Evolutionary conservation across 2,888 invertebrate genomes (phyloP), one percentile per base, ranked within the genome.

Genomic region (Loripinus fragilis): DNA sequence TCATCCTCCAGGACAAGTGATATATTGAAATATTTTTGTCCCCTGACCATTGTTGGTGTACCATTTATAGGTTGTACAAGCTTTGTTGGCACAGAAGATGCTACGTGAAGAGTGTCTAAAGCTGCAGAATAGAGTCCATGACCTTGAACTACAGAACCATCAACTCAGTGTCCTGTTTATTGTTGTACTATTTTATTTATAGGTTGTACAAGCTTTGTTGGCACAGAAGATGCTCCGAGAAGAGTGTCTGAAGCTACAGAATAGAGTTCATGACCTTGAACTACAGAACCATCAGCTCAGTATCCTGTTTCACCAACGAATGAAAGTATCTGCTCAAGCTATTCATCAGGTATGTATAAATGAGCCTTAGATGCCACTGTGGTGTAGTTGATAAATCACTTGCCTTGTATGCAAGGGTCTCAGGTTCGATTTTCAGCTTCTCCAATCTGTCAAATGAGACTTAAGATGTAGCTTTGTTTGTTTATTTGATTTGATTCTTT

Each of bases 151-250:
- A 41, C 97, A 97, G 92, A 97, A 97, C 94, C 83, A 81, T 65
- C 91, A 92, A 48, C 94, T 97, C 77, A 96, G 96, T 86, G 95
- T 96, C 12, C 94, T 93, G 84, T 93, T 93, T n/a, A n/a, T n/a
- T n/a, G n/a, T n/a, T n/a, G n/a, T n/a, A n/a, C n/a, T n/a, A n/a
- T n/a, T n/a, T n/a, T 38, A 38, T 38, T 45, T 52, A 0, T 52
- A 83, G 83, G 97, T 97, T 84, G 97, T 97, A 76, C 95, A 96
- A 88, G 97, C 97, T 69, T 95, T 97, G 83, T 95, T 97, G 87
- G 96, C 96, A 68, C 97, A 97, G 95, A 97, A 97, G 97, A 96
- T 96, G 89, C 95, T 97, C 75, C 95, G 96, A 80, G 97, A 97
- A 91, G 97, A 97, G 94, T 95, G 97, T 91, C 95, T 95, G 75